Evolutionary conservation across 2,113 vertebrate species (phyloP).

Genomic region (Heterochromis multidens): DNA sequence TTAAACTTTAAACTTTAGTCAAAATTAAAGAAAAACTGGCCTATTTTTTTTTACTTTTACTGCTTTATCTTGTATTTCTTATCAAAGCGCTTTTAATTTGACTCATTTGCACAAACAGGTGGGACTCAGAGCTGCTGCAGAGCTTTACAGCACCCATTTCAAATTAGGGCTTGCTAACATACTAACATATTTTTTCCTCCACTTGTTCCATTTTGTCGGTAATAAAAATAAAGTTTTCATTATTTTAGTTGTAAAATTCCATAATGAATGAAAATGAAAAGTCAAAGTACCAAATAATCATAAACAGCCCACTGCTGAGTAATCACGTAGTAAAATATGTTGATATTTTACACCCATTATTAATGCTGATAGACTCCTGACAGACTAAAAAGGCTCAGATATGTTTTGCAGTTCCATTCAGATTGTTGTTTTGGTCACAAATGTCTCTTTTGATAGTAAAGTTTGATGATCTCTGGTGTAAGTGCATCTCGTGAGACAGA

Average conservation of each 20-base stretch:
- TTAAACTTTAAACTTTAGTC: neutral
- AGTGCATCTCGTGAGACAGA: neutral
- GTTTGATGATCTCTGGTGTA: neutral
- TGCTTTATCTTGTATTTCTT: neutral
- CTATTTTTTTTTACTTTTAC: no score
- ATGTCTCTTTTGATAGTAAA: no score
- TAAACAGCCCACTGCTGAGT: neutral
- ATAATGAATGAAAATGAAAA: neutral
- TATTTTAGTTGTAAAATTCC: neutral
- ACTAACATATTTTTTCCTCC: neutral
- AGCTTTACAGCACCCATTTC: neutral
- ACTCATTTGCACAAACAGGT: neutral
- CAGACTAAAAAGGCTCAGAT: neutral
- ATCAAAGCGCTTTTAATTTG: neutral
- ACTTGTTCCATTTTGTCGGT: neutral
- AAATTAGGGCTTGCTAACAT: fast-evolving
- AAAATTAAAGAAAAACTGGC: neutral
- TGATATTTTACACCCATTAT: no score
- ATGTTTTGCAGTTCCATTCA: neutral
- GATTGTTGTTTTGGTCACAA: no score
- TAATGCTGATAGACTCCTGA: neutral
- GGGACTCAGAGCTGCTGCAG: neutral
- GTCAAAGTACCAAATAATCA: neutral
- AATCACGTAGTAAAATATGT: neutral
- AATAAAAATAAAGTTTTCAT: neutral